Evolutionary conservation across 2,888 invertebrate genomes (phyloP), one percentile per base, ranked within the genome.

Genomic region (Phaedon cochleariae): DNA sequence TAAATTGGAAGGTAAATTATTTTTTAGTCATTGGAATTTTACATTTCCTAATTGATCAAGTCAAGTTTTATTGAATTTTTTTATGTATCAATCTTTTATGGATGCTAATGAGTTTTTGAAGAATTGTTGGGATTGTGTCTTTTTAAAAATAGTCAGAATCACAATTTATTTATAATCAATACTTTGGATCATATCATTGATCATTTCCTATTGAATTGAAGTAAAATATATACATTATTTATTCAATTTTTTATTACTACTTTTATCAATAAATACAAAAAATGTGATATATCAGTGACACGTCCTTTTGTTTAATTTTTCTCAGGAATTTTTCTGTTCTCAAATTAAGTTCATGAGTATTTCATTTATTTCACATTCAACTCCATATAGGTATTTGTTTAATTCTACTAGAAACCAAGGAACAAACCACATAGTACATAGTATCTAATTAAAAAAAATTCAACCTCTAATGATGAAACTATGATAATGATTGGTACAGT

Each of bases 1-100:
- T 76, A 76, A 75, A 74, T 75, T 77, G 74, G 71, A 76, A 79
- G 77, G 68, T 75, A 76, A 76, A 76, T 77, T 77, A 77, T 74
- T 74, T 70, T 69, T 72, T 67, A 67, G 67, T 68, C 70, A 64
- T 70, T 72, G 72, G 72, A 72, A 70, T 68, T 68, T 68, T 70
- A 65, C 66, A 59, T 58, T 64, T 67, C 54, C 54, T 65, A 59
- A 55, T 55, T 3, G 41, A 34, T 55, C 55, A 45, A 55, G 34
- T 34, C 34, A 34, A 41, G 15, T 55, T 55, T 55, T 55, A 55
- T 41, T 22, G 21, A 55, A n/a, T 15, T n/a, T n/a, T 55, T 55
- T 55, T 41, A 55, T 41, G 22, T 20, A 20, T 55, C 34, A 41
- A 41, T 45, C 41, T 54, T 55, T 55, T 41, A 41, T 54, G 18